Evolutionary conservation across 2,888 invertebrate genomes (phyloP), one percentile per base, ranked within the genome.

Genomic region (Proisotoma minuta): DNA sequence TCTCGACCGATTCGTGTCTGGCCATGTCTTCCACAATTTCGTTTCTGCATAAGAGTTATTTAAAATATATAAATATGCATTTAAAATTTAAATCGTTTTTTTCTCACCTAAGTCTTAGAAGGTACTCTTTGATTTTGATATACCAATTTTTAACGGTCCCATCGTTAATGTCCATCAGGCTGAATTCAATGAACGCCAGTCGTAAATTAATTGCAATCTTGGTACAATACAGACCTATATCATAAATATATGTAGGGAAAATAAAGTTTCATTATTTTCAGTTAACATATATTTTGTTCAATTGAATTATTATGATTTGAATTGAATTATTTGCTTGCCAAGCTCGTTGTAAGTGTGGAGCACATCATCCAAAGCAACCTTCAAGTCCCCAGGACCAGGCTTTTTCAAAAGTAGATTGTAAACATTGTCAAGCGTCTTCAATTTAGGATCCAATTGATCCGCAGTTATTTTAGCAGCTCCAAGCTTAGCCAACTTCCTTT

Each of bases 151-250:
- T 43, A 5, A 43, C 43, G 43, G 10, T 12, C 20, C 18, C 43
- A 12, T 5, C 5, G 20, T 43, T 43, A 12, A 43, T 43, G 43
- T 43, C 43, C 18, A 43, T 12, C 18, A 43, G 18, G 20, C 43
- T 43, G 18, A 43, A 43, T 43, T 43, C 40, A 18, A 66, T 53
- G 29, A 59, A 63, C 15, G 63, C 63, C 22, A 63, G 24, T 28
- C 63, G 60, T 10, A 65, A 40, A 34, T 59, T 60, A 3, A 65
- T 43, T 1, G 65, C 65, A 26, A 65, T n/a, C 12, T 57, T 50
- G 12, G 51, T 47, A 54, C 65, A 65, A 28, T 60, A 68, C 2
- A 63, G 59, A 24, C 68, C 68, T 67, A 24, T n/a, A n/a, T n/a
- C n/a, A n/a, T 26, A 54, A 34, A 34, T 56, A 39, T 34, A 34